Evolutionary conservation across 2,113 vertebrate genomes (phyloP).

Genomic region (Zootoca vivipara): DNA sequence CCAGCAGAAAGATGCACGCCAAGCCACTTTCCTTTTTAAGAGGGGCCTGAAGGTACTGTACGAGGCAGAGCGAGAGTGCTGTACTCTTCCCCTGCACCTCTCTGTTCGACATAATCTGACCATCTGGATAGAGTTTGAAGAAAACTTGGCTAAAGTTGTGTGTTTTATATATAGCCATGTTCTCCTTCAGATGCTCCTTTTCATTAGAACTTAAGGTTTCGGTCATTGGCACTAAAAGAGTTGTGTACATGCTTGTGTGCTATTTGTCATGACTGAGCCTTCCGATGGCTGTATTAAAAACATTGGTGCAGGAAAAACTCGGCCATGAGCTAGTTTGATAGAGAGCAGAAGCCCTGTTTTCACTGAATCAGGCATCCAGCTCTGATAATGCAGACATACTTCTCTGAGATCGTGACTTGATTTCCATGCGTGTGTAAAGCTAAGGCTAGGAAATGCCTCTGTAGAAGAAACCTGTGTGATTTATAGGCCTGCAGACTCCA

Average conservation of each 20-base stretch:
- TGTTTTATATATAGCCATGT: background rate
- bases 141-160: background rate
- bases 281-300: background rate
- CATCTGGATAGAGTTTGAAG: background rate
- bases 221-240: background rate
- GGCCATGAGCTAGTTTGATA: background rate
- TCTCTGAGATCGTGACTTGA: no score
- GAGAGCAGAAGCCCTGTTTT: background rate
- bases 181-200: background rate
- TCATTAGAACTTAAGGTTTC: background rate
- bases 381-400: no score
- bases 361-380: no score
- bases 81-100: background rate
- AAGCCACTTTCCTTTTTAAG: conserved; percentile 92
- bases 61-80: no score
- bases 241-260: background rate
- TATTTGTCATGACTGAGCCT: background rate
- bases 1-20: conserved; percentile 89
- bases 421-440: no score
- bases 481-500: no score
- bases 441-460: no score
- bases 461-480: no score
- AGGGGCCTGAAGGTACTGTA: conserved; percentile 90
- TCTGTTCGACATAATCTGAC: background rate
- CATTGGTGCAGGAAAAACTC: background rate